Conservation (phyloP, 1,140 invertebrate genomes). For the Temnothorax longispinosus region DNA sequence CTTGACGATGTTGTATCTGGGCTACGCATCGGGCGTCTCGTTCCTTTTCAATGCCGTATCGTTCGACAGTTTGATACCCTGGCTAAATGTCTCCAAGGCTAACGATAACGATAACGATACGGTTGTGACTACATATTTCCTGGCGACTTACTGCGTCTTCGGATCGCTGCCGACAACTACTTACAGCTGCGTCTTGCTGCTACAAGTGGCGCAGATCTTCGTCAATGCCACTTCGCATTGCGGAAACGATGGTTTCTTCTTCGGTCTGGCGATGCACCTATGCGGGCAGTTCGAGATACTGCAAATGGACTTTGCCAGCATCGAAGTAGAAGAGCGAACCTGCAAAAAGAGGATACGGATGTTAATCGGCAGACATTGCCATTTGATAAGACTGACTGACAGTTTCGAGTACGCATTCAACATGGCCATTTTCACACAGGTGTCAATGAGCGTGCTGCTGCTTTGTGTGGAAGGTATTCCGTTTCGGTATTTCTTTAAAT, state of each 20-base stretch:
- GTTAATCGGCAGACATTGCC: constrained; percentile 57
- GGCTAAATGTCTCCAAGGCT: not conserved
- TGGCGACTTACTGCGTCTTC: constrained; percentile 65
- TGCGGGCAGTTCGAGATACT: constrained; percentile 69
- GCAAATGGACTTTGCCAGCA: constrained; percentile 38
- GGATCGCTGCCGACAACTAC: not conserved
- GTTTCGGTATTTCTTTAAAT: not conserved
- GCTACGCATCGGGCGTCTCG: constrained; percentile 57
- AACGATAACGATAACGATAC: not conserved
- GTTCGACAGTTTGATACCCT: not conserved
- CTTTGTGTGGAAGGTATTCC: constrained; percentile 72
- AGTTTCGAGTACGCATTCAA: constrained; percentile 63
- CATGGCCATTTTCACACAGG: constrained; percentile 57
- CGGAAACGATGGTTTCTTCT: constrained; percentile 74
- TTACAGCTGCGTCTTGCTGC: constrained; percentile 5
- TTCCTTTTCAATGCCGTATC: constrained; percentile 57
- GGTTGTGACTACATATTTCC: constrained; percentile 29
- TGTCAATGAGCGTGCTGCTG: constrained; percentile 60
- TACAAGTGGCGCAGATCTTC: constrained; percentile 56
- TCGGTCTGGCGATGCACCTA: constrained; percentile 66
- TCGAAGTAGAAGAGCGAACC: constrained; percentile 16
- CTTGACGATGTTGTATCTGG: constrained; percentile 49
- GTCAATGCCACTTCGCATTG: constrained; percentile 60
- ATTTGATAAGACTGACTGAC: constrained; percentile 35
- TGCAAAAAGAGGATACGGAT: not conserved